Percentiles rank a stretch among this genome's conserved stretches.
Conservation (phyloP, 2,113 vertebrate genomes). For the Alethe diademata region DNA sequence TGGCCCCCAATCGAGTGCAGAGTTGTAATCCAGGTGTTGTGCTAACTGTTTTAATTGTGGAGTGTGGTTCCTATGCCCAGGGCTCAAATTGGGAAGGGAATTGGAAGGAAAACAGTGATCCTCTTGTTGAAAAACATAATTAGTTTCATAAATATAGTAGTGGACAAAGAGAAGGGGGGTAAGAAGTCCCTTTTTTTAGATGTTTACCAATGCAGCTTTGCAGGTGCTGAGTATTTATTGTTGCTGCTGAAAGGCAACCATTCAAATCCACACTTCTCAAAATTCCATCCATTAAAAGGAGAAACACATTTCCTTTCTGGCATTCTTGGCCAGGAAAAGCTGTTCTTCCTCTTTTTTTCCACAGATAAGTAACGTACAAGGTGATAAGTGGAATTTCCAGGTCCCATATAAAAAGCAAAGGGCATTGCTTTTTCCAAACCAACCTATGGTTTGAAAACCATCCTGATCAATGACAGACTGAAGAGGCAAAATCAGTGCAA, state of each 20-base stretch:
- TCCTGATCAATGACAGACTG: background rate
- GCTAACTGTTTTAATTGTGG: conserved; percentile 62
- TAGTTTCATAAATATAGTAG: conserved; percentile 26
- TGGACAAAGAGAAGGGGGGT: background rate
- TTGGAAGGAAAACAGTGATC: conserved; percentile 38
- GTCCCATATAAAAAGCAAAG: background rate
- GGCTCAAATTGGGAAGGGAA: conserved; percentile 32
- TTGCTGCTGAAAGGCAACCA: background rate
- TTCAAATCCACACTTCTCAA: background rate
- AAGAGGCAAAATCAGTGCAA: background rate
- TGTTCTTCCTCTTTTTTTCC: background rate
- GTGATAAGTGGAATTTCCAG: background rate
- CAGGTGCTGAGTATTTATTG: background rate
- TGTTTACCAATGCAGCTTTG: background rate
- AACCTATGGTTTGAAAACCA: background rate
- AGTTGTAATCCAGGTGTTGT: conserved; percentile 64
- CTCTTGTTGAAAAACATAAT: conserved; percentile 55
- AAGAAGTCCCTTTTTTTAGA: background rate
- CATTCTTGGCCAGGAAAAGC: background rate
- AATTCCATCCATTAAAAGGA: background rate
- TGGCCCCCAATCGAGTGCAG: conserved; percentile 2
- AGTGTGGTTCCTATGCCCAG: background rate
- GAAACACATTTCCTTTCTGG: background rate
- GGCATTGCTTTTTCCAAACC: background rate
- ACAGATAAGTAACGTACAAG: background rate